Evolutionary conservation across 2,113 vertebrate genomes (phyloP), one percentile per base, ranked within the genome.

Genomic region (Tamias sibiricus): DNA sequence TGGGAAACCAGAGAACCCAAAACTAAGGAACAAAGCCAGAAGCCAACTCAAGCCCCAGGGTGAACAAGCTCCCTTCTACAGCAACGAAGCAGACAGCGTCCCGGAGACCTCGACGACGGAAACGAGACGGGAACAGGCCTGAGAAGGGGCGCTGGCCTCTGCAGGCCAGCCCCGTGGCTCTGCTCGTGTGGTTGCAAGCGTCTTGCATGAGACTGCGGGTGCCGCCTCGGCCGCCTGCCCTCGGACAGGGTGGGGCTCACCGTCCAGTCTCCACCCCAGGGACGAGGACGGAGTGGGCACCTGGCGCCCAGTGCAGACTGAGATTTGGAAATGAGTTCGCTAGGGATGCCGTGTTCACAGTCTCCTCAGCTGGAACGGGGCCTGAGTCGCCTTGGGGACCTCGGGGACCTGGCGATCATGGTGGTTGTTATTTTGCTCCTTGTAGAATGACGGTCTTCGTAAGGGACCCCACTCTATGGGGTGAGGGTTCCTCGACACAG

Each of bases 351-450:
- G 20, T 37, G 81, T 87, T 71, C 62, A 28, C 66, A 72, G 6
- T 8, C 20, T 24, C 8, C 6, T 57, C 44, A 72, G 62, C 54
- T 82, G 9, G 32, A 54, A 71, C 37, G 72, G 77, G 66, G 68
- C 72, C 72, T 87, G 24, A 47, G 44, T 85, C 95, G 90, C n/a
- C n/a, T n/a, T n/a, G n/a, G n/a, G n/a, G n/a, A 71, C 69, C 62
- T 59, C 20, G 32, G 26, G 28, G 68, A 59, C 72, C 47, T 83
- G 1, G 0, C 77, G 4, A 59, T 84, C 88, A 81, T 57, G 35
- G 8, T 5, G 87, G 72, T 37, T n/a, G 32, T 87, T 79, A 44
- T 77, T 85, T 90, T 77, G 37, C 32, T 35, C 54, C 54, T 84
- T 10, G 40, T 26, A 4, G 16, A 84, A n/a, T 35, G 40, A 68